Evolutionary conservation across 2,888 invertebrate species (phyloP), one percentile per base, ranked within the genome.

Genomic region (Melanchra persicariae): DNA sequence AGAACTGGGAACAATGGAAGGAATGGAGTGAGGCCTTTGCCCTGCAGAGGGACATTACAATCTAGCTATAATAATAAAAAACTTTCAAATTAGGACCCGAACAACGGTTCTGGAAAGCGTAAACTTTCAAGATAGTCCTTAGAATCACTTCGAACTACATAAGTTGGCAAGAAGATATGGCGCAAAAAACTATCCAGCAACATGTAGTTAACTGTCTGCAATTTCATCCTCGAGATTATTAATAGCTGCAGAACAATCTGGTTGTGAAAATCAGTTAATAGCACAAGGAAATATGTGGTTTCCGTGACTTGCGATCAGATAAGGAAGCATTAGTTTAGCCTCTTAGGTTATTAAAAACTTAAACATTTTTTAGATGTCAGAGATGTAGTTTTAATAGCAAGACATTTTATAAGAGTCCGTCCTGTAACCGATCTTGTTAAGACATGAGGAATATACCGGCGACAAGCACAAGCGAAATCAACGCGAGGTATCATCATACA

Each of bases 231-330:
- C n/a, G 10, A 30, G 19, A 43, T 34, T 60, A 57, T 72, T 57
- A 45, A 60, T 65, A 64, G 12, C 24, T 22, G 22, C 60, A 80
- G 24, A 34, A 58, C 17, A 75, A 76, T 76, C 74, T 73, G 17
- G 30, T 57, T 74, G 65, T 51, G 75, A 80, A 76, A 80, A 74
- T 76, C 75, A 74, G 59, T 37, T 66, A 74, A 74, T 61, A 60
- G 51, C 75, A 57, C 30, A 22, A 80, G 80, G 67, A 80, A 76
- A 75, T 61, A 47, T 66, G 61, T 75, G 68, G 43, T 75, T 76
- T 80, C 76, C 76, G 76, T 57, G 75, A 73, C 49, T 75, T 75
- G 54, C 47, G 34, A 73, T 75, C 63, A 52, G 74, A 79, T 75
- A 75, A 52, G 22, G 49, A 62, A 72, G 24, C n/a, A 61, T 70